phyloP scores from a whole-genome alignment of 2,888 invertebrate species.

The Melikaiella ostensackeni region DNA sequence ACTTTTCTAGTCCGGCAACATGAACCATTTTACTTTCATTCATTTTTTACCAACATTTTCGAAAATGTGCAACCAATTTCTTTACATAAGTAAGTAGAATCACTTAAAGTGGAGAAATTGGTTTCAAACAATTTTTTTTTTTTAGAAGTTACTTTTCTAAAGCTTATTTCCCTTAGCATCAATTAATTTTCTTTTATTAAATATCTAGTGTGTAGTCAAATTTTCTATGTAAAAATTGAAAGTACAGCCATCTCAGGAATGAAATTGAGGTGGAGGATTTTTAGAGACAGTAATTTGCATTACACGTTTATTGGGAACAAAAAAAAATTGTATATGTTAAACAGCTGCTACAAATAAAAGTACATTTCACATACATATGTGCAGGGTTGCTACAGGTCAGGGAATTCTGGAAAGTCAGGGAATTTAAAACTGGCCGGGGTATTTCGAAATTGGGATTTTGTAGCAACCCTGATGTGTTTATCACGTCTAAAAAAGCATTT shows the following conservation, averaged over 20 bases:
- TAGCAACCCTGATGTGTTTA: too few relatives aligned
- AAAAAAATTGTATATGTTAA: background rate
- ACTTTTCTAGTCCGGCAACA: background rate
- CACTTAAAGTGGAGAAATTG: background rate
- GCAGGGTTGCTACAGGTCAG: too few relatives aligned
- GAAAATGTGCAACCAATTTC: conserved; percentile 28
- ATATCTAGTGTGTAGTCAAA: background rate
- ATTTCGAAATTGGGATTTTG: too few relatives aligned
- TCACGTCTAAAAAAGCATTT: background rate
- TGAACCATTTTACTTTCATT: background rate
- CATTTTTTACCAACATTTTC: conserved; percentile 1
- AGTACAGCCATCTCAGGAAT: conserved; percentile 8
- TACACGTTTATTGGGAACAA: conserved; percentile 7
- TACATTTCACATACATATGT: too few relatives aligned
- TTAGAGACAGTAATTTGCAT: background rate
- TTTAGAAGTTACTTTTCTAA: background rate
- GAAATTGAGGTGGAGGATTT: background rate
- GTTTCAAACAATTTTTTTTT: background rate
- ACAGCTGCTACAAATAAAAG: background rate
- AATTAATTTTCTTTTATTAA: background rate
- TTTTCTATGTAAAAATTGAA: conserved; percentile 19
- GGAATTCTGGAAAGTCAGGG: too few relatives aligned
- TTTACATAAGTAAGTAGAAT: background rate
- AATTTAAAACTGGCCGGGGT: too few relatives aligned
- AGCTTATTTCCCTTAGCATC: background rate